phyloP scores from a whole-genome alignment of 2,113 vertebrate genomes.

The Tragelaphus scriptus region DNA sequence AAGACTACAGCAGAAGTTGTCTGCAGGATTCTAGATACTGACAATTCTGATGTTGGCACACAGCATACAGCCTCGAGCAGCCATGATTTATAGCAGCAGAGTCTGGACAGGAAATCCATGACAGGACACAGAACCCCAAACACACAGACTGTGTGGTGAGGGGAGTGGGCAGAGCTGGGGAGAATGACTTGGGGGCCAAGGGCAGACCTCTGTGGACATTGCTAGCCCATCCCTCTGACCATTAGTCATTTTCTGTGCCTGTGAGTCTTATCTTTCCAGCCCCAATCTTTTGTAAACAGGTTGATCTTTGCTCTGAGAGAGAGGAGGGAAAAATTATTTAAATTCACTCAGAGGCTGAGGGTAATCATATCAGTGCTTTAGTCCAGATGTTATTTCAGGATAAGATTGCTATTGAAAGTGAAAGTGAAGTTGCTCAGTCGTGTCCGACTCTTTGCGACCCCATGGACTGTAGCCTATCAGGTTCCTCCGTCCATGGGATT shows the following conservation, averaged over 20 bases:
- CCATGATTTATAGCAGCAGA: background rate
- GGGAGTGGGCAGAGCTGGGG: background rate
- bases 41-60: background rate
- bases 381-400: conserved; percentile 21
- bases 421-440: too few relatives aligned
- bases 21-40: background rate
- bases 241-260: background rate
- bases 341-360: background rate
- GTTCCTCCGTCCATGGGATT: too few relatives aligned
- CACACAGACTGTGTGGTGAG: background rate
- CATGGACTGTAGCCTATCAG: too few relatives aligned
- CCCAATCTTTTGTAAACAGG: background rate
- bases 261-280: background rate
- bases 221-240: background rate
- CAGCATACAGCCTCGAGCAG: background rate
- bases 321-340: background rate
- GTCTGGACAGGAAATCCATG: background rate
- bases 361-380: conserved; percentile 17
- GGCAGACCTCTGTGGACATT: background rate
- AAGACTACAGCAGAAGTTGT: background rate
- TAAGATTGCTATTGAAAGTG: background rate
- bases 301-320: conserved; percentile 19
- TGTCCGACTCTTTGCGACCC: too few relatives aligned
- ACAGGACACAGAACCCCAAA: background rate
- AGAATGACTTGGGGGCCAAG: background rate